phyloP scores from a whole-genome alignment of 2,113 vertebrate species.

The Mormyrus lacerda region DNA sequence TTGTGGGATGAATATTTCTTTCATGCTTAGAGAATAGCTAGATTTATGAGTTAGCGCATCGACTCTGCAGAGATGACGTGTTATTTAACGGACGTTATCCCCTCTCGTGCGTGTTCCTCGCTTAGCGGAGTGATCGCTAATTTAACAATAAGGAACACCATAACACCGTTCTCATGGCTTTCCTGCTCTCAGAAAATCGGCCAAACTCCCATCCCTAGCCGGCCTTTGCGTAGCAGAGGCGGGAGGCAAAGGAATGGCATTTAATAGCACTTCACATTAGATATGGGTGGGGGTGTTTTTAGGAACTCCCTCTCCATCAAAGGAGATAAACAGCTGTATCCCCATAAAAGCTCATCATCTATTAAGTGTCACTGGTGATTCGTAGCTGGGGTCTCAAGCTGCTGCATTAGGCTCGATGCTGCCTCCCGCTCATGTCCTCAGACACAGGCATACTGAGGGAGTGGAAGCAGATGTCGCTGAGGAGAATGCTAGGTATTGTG shows the following conservation, averaged over 20 bases:
- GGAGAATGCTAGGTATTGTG: slow-evolving; percentile 36
- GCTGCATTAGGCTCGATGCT: not conserved
- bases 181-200: not conserved
- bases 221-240: not conserved
- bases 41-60: not conserved
- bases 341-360: not conserved
- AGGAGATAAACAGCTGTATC: not conserved
- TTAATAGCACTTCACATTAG: not conserved
- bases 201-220: not conserved
- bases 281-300: not conserved
- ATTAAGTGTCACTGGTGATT: not conserved
- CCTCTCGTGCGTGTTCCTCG: not conserved
- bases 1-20: not conserved
- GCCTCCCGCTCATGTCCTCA: not conserved
- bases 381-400: not conserved
- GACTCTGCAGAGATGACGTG: not conserved
- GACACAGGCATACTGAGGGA: slow-evolving; percentile 44
- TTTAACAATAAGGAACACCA: not conserved
- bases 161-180: not conserved
- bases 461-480: slow-evolving; percentile 52
- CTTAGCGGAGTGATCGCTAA: not conserved
- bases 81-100: not conserved
- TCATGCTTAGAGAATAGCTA: not conserved
- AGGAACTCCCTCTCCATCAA: not conserved
- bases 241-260: not conserved